Evolutionary conservation across 2,113 vertebrate species (phyloP).

Genomic region (Aspidoscelis tigris): DNA sequence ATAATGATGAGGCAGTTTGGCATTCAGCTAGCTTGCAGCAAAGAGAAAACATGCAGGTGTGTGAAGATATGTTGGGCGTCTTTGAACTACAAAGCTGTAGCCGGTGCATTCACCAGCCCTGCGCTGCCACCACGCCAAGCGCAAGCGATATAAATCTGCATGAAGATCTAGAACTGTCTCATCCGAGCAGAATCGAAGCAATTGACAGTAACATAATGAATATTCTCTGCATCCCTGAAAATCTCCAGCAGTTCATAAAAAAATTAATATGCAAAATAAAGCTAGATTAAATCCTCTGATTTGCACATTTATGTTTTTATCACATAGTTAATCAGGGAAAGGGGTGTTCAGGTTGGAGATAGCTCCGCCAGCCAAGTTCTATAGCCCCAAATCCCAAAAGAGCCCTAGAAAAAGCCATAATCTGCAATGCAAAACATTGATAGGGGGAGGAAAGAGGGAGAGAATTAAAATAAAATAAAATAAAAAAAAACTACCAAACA

Average conservation of each 20-base stretch:
- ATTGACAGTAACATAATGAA: constrained; percentile 3
- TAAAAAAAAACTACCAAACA: constrained; percentile 52
- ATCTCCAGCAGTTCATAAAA: neutral
- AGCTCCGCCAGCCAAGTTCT: constrained; percentile 55
- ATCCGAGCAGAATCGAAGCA: neutral
- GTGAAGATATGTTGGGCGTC: no score
- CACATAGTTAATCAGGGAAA: constrained; percentile 67
- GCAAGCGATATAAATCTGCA: neutral
- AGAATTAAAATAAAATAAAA: constrained; percentile 5
- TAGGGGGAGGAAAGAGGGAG: constrained; percentile 14
- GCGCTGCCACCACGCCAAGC: neutral
- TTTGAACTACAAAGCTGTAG: no score
- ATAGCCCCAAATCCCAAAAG: constrained; percentile 66
- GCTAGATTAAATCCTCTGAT: constrained; percentile 60
- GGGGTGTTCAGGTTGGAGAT: constrained; percentile 58
- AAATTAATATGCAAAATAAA: constrained; percentile 56
- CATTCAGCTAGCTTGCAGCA: no score
- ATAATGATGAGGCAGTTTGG: no score
- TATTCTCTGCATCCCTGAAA: neutral
- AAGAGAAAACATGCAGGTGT: no score
- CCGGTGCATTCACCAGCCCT: neutral
- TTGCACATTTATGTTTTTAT: constrained; percentile 71
- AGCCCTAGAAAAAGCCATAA: constrained; percentile 62
- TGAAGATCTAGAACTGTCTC: accelerated
- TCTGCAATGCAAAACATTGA: constrained; percentile 66